Base-by-base conservation (phyloP, 2,113 vertebrate genomes). In the Glareola pratincola region DNA sequence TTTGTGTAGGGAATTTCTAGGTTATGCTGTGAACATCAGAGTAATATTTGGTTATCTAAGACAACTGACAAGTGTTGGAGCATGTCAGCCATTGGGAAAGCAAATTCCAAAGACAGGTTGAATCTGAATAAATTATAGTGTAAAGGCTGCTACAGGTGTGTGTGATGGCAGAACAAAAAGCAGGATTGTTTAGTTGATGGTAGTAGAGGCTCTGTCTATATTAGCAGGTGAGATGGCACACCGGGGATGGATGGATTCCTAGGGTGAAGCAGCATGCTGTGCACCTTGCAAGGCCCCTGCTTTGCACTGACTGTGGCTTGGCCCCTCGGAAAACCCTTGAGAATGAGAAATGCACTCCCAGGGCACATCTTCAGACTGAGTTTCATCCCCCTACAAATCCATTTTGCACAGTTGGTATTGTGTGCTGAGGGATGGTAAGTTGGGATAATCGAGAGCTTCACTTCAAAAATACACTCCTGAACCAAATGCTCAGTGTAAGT, bases 1-100 rank as follows among this genome's bases (percentile, higher is more conserved):
- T 91, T 91, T 81, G 39, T 79, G 39, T 88, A 53, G 73, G 90
- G 81, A 91, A 84, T 94, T 92, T 95, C 72, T 89, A 56, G 56
- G 39, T 85, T 91, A 53, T 2, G 6, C 85, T 91, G 51, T 4
- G 14, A 96, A 87, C 66, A 82, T 90, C 87, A 88, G 69, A 57
- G 77, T 75, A 78, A 30, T 93, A 76, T 69, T 85, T 88, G 45
- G 74, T 88, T 95, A 73, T 93, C 62, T 85, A 84, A 94, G 85
- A 57, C 87, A 93, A 85, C 60, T 82, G 93, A 87, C 69, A 76
- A 85, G 71, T 83, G 56, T 79, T 93, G 53, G 68, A 78, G 57
- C 81, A 10, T 88, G 81, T 78, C 62, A 95, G 66, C 90, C 79
- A 41, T 79, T 76, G 81, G 77, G 50, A 90, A 95, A 85, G 85